Percentiles rank a stretch among this genome's conserved stretches.
These are phyloP conservation scores for Tethya wilhelma DNA, from an alignment of 37 sponge, comb jelly and placozoan species.

Conservation along the genomic window DNA sequence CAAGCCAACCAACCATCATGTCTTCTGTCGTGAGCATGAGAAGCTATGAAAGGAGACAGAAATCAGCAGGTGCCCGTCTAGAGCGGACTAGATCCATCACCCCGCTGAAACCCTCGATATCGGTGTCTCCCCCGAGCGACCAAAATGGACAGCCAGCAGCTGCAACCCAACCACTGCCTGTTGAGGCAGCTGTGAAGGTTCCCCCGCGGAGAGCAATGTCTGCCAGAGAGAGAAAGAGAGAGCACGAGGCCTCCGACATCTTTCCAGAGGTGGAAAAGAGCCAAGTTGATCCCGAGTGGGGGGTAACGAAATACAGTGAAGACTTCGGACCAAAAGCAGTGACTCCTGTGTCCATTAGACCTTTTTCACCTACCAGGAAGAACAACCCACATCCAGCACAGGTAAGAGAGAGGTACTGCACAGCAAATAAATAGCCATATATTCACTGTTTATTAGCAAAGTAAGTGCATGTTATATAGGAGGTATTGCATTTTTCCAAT, in stretches of 20 bases:
- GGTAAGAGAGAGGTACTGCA: slow-evolving; percentile 14
- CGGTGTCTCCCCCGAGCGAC: not conserved
- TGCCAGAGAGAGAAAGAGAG: slow-evolving; percentile 24
- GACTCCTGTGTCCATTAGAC: slow-evolving; percentile 22
- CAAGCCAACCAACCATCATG: too few species aligned
- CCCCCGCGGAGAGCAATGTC: slow-evolving; percentile 37
- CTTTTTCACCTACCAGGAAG: slow-evolving; percentile 53
- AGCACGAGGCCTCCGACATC: slow-evolving; percentile 19
- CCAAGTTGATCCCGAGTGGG: slow-evolving; percentile 18
- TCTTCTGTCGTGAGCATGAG: too few species aligned
- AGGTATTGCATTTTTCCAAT: not conserved
- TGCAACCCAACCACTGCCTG: not conserved
- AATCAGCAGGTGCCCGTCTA: slow-evolving; percentile 30
- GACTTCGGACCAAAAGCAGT: slow-evolving; percentile 48
- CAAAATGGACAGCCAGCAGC: too few species aligned
- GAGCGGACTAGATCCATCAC: not conserved
- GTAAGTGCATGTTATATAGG: too few species aligned
- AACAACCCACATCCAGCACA: slow-evolving; percentile 69
- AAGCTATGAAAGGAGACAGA: slow-evolving; percentile 1
- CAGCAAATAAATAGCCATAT: too few species aligned
- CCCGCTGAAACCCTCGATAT: not conserved
- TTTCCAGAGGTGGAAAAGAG: slow-evolving; percentile 12
- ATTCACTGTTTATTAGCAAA: too few species aligned
- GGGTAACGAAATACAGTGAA: slow-evolving; percentile 30
- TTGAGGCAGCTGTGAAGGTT: not conserved